Conservation (phyloP, 2,797 vertebrate species). For the Rhincodon typus region DNA sequence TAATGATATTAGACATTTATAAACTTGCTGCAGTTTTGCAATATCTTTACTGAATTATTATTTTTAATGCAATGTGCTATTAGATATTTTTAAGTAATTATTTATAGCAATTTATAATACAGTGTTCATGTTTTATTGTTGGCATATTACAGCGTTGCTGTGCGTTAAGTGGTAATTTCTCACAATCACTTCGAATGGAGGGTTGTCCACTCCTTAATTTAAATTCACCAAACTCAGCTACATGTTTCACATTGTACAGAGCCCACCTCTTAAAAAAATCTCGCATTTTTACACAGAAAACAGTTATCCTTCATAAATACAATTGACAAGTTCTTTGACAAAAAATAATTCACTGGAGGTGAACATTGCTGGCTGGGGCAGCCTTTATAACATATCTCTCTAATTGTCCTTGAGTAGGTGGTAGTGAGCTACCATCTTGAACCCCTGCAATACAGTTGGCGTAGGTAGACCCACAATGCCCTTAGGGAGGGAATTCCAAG, state of each 20-base stretch:
- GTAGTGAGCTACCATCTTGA: too few species aligned
- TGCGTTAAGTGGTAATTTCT: not conserved
- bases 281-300: not conserved
- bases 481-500: too few species aligned
- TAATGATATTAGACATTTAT: constrained; percentile 26
- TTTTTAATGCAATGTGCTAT: not conserved
- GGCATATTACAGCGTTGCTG: not conserved
- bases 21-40: not conserved
- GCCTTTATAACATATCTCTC: too few species aligned
- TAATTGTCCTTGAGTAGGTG: too few species aligned
- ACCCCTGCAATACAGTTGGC: too few species aligned
- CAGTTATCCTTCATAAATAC: not conserved
- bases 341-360: too few species aligned
- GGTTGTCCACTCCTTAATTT: not conserved
- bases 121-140: not conserved
- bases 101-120: constrained; percentile 16
- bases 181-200: not conserved
- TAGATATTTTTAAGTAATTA: not conserved
- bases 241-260: not conserved
- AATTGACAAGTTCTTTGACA: not conserved
- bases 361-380: too few species aligned
- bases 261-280: not conserved
- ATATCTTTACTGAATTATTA: not conserved
- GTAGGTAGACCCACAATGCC: too few species aligned
- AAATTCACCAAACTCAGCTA: not conserved